These are phyloP conservation scores for Gallirallus australis DNA, from an alignment of 2,797 vertebrate genomes.

Conservation along the genomic window DNA sequence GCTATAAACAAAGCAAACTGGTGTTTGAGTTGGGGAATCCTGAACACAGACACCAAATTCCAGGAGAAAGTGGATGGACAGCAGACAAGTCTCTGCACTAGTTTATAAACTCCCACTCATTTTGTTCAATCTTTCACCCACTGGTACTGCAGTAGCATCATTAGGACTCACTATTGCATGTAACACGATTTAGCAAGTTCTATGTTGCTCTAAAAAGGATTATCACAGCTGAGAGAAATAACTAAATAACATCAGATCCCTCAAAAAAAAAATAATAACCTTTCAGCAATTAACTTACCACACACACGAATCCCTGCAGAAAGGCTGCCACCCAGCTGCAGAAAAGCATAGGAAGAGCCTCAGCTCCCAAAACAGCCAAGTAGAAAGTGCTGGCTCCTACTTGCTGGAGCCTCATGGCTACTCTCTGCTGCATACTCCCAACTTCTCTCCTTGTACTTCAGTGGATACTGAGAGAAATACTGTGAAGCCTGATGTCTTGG, in stretches of 20 bases:
- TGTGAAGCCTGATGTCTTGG: neutral
- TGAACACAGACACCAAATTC: neutral
- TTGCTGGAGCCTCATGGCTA: neutral
- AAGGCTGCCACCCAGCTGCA: constrained; percentile 59
- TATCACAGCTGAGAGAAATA: neutral
- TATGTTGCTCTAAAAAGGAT: neutral
- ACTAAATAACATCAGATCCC: neutral
- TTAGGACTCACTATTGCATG: neutral
- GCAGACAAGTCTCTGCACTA: neutral
- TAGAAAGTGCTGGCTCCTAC: neutral
- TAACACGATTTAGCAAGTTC: neutral
- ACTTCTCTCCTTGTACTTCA: neutral
- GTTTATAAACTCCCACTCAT: neutral
- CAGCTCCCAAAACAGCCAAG: neutral
- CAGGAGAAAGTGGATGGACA: neutral
- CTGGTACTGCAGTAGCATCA: neutral
- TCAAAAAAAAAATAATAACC: neutral
- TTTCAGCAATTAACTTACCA: neutral
- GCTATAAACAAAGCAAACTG: neutral
- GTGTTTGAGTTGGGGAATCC: neutral
- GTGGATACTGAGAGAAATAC: neutral
- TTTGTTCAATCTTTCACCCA: neutral
- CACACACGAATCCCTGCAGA: constrained; percentile 3
- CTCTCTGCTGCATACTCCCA: neutral
- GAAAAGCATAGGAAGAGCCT: neutral